Percentiles rank a stretch among this genome's conserved stretches.
These are phyloP conservation scores for Mactromeris polynyma DNA, from an alignment of 2,888 invertebrate species.

Conservation along the genomic window DNA sequence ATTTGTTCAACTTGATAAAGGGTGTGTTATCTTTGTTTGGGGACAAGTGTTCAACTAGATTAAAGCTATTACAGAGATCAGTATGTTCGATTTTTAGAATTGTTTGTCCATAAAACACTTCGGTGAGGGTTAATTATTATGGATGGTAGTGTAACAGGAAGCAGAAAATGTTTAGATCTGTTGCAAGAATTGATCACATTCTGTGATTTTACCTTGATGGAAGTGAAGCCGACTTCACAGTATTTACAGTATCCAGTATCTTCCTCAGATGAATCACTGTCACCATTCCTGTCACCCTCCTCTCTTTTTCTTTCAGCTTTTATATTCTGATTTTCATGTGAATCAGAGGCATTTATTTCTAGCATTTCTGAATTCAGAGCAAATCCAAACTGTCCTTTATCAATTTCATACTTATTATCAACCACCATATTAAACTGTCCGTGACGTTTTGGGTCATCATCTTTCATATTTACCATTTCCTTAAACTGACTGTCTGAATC, in stretches of 20 bases:
- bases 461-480: not conserved
- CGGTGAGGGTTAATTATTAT: no score
- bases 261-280: slow-evolving; percentile 52
- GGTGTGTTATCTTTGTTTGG: no score
- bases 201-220: slow-evolving; percentile 58
- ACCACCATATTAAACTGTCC: not conserved
- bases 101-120: no score
- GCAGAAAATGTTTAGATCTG: no score
- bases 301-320: not conserved
- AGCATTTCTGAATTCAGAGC: not conserved
- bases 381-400: slow-evolving; percentile 21
- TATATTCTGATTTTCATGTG: not conserved
- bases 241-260: slow-evolving; percentile 70
- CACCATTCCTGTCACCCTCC: slow-evolving; percentile 33
- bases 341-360: not conserved
- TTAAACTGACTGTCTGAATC: not conserved
- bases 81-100: no score
- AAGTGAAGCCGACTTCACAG: slow-evolving; percentile 66
- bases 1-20: no score
- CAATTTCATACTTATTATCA: not conserved
- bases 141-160: no score
- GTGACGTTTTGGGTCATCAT: not conserved
- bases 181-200: no score
- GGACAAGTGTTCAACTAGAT: no score
- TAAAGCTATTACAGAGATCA: no score